Evolutionary conservation across 2,113 vertebrate genomes (phyloP).

Genomic region (Neogobius melanostomus): DNA sequence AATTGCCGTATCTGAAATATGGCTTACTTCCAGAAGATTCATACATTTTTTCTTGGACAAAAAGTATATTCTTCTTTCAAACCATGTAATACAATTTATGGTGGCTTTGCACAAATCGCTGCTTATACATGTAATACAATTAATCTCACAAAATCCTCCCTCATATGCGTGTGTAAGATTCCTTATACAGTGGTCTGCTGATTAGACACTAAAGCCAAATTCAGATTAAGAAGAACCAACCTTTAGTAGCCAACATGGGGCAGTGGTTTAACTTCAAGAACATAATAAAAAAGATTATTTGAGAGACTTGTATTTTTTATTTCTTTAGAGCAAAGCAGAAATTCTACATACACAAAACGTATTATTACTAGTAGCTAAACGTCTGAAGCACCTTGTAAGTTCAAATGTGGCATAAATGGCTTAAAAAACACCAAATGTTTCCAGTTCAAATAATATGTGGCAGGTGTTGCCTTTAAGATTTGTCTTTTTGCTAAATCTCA

Average conservation of each 20-base stretch:
- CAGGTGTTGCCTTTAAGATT: background rate
- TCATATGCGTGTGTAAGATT: conserved; percentile 16
- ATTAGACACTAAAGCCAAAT: conserved; percentile 42
- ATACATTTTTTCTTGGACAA: too few species aligned
- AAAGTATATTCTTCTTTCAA: too few species aligned
- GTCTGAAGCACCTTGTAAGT: background rate
- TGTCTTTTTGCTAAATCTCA: background rate
- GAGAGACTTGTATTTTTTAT: too few species aligned
- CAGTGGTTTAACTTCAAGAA: conserved; percentile 46
- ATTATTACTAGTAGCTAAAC: background rate
- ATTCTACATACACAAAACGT: too few species aligned
- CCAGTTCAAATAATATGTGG: background rate
- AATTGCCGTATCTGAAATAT: too few species aligned
- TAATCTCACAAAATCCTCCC: background rate
- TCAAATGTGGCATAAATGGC: background rate
- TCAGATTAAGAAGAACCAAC: conserved; percentile 17
- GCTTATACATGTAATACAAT: background rate
- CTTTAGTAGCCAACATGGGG: conserved; percentile 20
- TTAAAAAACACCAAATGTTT: background rate
- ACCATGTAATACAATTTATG: too few species aligned
- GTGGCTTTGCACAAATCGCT: too few species aligned
- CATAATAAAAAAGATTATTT: too few species aligned
- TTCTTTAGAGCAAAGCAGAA: too few species aligned
- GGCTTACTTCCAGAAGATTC: too few species aligned
- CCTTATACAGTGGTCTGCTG: conserved; percentile 44